Percentiles rank a stretch among this genome's conserved stretches.
phyloP scores from a whole-genome alignment of 2,113 vertebrate species.

The Phrynosoma platyrhinos region DNA sequence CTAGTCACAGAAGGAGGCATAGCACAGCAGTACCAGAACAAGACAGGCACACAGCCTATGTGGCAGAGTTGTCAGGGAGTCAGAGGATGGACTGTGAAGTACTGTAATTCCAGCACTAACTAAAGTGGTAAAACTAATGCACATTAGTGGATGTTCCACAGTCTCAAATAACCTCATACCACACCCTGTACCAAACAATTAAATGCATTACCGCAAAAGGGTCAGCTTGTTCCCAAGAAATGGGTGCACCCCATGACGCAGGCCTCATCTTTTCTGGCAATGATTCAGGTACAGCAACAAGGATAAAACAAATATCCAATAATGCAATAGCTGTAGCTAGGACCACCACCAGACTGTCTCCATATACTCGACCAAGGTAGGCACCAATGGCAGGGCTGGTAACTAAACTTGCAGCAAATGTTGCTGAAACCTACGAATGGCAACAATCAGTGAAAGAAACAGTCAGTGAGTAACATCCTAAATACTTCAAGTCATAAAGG shows the following conservation, averaged over 20 bases:
- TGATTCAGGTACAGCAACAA: constrained; percentile 87
- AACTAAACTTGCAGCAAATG: constrained; percentile 88
- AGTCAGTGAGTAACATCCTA: neutral
- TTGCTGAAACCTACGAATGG: constrained; percentile 84
- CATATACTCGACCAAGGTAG: constrained; percentile 86
- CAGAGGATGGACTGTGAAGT: neutral
- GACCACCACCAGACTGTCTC: constrained; percentile 88
- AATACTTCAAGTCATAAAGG: neutral
- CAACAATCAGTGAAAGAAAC: neutral
- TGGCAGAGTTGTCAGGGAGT: too few species aligned
- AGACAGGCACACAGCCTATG: neutral
- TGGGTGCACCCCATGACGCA: constrained; percentile 89
- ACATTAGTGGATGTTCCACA: neutral
- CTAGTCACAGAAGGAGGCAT: neutral
- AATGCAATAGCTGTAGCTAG: constrained; percentile 87
- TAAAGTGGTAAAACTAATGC: neutral
- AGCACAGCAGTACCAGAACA: neutral
- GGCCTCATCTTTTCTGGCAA: constrained; percentile 91
- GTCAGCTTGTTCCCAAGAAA: constrained; percentile 91
- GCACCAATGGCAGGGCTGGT: constrained; percentile 90
- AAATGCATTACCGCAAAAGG: constrained; percentile 85
- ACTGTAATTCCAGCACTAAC: neutral
- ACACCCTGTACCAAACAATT: neutral
- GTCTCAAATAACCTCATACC: neutral
- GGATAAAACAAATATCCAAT: constrained; percentile 89